Conservation (phyloP, 2,113 vertebrate species). For the Nymphicus hollandicus region DNA sequence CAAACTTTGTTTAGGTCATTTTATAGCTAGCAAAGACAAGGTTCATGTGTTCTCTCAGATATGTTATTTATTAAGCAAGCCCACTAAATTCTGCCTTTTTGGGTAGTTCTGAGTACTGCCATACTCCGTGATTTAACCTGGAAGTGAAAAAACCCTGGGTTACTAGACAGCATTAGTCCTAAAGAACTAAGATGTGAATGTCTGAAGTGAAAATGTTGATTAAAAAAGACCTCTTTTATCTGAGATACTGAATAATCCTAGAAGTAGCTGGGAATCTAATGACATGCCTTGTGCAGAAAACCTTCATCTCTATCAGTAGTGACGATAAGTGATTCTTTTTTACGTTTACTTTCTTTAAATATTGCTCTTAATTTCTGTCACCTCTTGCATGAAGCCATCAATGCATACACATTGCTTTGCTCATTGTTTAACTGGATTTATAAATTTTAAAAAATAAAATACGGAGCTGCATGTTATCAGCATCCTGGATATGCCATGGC, state of each 20-base stretch:
- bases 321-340: neutral
- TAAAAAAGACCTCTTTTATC: neutral
- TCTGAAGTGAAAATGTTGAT: neutral
- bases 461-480: neutral
- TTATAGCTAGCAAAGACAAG: neutral
- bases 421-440: neutral
- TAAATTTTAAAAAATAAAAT: neutral
- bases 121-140: neutral
- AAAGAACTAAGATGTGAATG: neutral
- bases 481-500: neutral
- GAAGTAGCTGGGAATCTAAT: neutral
- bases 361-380: neutral
- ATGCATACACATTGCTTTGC: neutral
- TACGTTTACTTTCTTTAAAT: neutral
- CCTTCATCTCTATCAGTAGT: neutral
- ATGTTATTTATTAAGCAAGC: neutral
- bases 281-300: neutral
- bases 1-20: neutral
- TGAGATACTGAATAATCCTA: neutral
- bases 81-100: neutral
- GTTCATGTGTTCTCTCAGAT: neutral
- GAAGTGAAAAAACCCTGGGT: neutral
- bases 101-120: neutral
- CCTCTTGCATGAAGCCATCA: neutral
- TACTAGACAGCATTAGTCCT: neutral